Conservation (phyloP, 2,113 vertebrate genomes). For the Bos taurus region ARS-UCD2.0 NC_037345.1:1156501-1157000, state of each 20-base stretch:
- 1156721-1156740: not conserved
- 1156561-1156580: slow-evolving; percentile 71
- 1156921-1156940: not conserved
- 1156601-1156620: slow-evolving; percentile 64
- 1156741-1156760: not conserved
- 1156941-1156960: not conserved
- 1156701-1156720: not conserved
- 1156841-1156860: not conserved
- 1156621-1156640: not conserved
- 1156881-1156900: not conserved
- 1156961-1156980: not conserved
- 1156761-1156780: not conserved
- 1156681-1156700: slow-evolving; percentile 40
- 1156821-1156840: not conserved
- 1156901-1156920: not conserved
- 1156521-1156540: slow-evolving; percentile 68
- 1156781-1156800: not conserved
- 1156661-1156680: slow-evolving; percentile 40
- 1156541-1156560: slow-evolving; percentile 69
- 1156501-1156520: slow-evolving; percentile 45
- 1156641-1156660: slow-evolving; percentile 52
- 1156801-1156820: not conserved
- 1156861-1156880: not conserved
- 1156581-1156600: slow-evolving; percentile 68
- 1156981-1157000: not conserved